Percentiles rank a stretch among this genome's conserved stretches.
Evolutionary conservation across 2,113 vertebrate species (phyloP).

Genomic region (Oxyura jamaicensis): DNA sequence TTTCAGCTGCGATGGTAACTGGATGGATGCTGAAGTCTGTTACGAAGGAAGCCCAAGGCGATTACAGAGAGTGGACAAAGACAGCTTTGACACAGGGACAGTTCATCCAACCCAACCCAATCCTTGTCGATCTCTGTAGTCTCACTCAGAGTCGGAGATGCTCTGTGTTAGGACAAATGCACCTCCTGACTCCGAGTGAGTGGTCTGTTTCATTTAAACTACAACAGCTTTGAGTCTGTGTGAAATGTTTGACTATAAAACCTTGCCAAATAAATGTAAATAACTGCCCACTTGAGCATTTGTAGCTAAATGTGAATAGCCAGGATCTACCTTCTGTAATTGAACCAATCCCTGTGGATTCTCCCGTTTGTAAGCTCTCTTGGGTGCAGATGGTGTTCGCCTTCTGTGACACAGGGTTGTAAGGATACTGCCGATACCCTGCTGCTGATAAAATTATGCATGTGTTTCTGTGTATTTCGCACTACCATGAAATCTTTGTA

Average conservation of each 20-base stretch:
- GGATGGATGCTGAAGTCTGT: background rate
- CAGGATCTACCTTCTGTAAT: background rate
- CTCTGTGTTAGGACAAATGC: too few relatives aligned
- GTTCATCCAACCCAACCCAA: background rate
- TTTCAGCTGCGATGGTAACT: background rate
- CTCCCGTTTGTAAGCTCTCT: background rate
- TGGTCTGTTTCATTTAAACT: background rate
- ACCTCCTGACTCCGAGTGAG: background rate
- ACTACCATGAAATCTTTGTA: background rate
- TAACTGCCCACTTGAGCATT: background rate
- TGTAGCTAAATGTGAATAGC: background rate
- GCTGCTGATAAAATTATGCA: accelerated
- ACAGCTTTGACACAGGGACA: background rate
- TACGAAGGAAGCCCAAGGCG: accelerated
- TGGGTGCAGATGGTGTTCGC: background rate
- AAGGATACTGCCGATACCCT: background rate
- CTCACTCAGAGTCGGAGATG: accelerated
- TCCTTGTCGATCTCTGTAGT: background rate
- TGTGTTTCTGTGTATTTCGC: background rate
- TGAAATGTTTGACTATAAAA: background rate
- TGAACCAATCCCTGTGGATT: background rate
- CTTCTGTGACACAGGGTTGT: background rate
- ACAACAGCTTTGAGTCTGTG: background rate
- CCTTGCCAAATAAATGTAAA: background rate
- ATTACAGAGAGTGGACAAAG: background rate